Base-by-base conservation (phyloP, 1,140 invertebrate species). In the Drosophila pallidifrons region DNA sequence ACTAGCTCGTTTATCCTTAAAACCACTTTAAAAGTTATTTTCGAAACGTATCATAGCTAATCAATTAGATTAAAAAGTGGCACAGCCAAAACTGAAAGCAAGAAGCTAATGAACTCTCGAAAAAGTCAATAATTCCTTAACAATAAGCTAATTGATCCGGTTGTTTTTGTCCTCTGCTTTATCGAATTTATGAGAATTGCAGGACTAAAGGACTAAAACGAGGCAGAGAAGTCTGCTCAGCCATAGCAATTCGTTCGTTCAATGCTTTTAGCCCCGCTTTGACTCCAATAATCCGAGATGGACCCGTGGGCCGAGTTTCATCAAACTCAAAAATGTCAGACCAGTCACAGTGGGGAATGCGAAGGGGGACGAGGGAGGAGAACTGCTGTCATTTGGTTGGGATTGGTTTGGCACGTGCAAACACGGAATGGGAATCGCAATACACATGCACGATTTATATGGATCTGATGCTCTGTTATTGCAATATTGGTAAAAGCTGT, bases 401-500 rank as follows among this genome's bases (percentile, higher is more conserved):
- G 61, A 77, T 77, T 58, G 71, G 64, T 47, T 71, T 64, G 71
- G 82, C 82, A 86, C 82, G 82, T 82, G 79, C 82, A 64, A 52
- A 57, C 75, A 69, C 59, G 57, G 69, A 66, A 47, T 38, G 59
- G 28, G 45, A 38, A 43, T 15, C 25, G 68, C 32, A 65, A 25
- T 54, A 54, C 52, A 28, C 13, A 20, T 16, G n/a, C 35, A 38
- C 43, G 58, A 69, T 63, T 63, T 69, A 63, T 75, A 59, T 68
- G 57, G 55, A 60, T 51, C 0, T 30, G 28, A 64, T 38, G 71
- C 47, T 59, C 16, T 28, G 38, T 60, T 60, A 81, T 82, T 81
- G 82, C 82, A 74, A 86, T 77, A 70, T 73, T 52, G 71, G 60
- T 82, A 68, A 82, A 82, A 88, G 82, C 82, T 69, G 72, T 52